Percentiles rank a stretch among this genome's conserved stretches.
Evolutionary conservation across 1,140 invertebrate species (phyloP).

Genomic region (Listronotus oregonensis): DNA sequence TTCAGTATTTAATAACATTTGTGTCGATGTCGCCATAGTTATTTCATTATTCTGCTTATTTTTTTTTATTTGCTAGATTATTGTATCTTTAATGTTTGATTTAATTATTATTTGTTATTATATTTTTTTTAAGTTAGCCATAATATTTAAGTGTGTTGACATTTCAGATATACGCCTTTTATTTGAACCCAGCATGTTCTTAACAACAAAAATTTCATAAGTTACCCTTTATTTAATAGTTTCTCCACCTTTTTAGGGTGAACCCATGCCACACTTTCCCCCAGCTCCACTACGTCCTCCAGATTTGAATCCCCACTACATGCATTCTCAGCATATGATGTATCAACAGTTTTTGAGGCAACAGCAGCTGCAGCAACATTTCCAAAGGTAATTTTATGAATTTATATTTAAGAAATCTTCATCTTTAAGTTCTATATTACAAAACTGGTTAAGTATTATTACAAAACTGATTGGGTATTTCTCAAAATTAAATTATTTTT

Average conservation of each 20-base stretch:
- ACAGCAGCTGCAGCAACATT: conserved; percentile 45
- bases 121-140: too few relatives aligned
- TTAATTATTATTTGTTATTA: too few relatives aligned
- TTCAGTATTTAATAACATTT: conserved; percentile 5
- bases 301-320: conserved; percentile 58
- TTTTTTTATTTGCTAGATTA: conserved; percentile 1
- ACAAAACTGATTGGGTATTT: too few relatives aligned
- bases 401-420: too few relatives aligned
- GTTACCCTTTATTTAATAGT: not conserved
- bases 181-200: not conserved
- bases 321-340: conserved; percentile 61
- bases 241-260: conserved; percentile 61
- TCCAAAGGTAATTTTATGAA: conserved; percentile 47
- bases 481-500: conserved; percentile 9
- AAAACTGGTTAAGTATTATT: too few relatives aligned
- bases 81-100: not conserved
- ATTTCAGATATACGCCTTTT: not conserved
- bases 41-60: not conserved
- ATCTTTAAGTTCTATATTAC: too few relatives aligned
- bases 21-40: conserved; percentile 15
- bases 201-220: not conserved
- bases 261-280: conserved; percentile 58
- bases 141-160: not conserved
- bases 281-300: conserved; percentile 49
- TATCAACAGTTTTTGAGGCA: conserved; percentile 76